phyloP scores from a whole-genome alignment of 2,797 vertebrate genomes.

The Hydrophis major region DNA sequence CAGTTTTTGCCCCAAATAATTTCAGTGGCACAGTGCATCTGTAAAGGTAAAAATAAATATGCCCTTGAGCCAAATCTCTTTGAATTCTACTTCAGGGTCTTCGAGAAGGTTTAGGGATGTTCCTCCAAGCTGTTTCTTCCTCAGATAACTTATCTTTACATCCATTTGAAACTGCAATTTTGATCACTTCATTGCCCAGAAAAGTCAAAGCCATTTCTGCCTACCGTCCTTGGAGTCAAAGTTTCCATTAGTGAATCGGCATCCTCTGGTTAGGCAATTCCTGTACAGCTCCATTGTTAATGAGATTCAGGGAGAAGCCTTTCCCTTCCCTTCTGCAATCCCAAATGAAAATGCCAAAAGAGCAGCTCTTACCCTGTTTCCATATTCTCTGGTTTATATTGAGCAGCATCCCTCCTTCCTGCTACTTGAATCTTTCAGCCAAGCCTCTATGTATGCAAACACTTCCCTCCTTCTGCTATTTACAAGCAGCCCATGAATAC shows the following conservation, averaged over 20 bases:
- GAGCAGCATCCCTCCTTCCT: slow-evolving; percentile 35
- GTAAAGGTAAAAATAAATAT: not conserved
- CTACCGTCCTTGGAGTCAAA: not conserved
- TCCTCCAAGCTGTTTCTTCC: not conserved
- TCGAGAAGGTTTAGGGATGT: not conserved
- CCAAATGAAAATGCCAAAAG: slow-evolving; percentile 14
- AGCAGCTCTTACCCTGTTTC: slow-evolving; percentile 15
- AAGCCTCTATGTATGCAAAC: not conserved
- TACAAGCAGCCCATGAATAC: slow-evolving; percentile 54
- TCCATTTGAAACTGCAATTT: not conserved
- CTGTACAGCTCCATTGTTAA: not conserved
- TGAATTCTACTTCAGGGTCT: not conserved
- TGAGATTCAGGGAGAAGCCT: not conserved
- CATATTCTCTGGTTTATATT: slow-evolving; percentile 18
- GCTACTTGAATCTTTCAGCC: slow-evolving; percentile 3
- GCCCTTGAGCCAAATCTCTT: not conserved
- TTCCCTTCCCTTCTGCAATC: slow-evolving; percentile 8
- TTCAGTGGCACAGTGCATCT: not conserved
- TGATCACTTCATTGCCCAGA: not conserved
- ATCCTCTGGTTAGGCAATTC: not conserved
- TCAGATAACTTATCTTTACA: not conserved
- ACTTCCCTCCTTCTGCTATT: slow-evolving; percentile 42
- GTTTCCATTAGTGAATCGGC: slow-evolving; percentile 19
- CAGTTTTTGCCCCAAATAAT: not conserved
- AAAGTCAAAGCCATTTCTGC: not conserved